Conservation (phyloP, 2,113 vertebrate genomes). For the Elachura formosa region DNA sequence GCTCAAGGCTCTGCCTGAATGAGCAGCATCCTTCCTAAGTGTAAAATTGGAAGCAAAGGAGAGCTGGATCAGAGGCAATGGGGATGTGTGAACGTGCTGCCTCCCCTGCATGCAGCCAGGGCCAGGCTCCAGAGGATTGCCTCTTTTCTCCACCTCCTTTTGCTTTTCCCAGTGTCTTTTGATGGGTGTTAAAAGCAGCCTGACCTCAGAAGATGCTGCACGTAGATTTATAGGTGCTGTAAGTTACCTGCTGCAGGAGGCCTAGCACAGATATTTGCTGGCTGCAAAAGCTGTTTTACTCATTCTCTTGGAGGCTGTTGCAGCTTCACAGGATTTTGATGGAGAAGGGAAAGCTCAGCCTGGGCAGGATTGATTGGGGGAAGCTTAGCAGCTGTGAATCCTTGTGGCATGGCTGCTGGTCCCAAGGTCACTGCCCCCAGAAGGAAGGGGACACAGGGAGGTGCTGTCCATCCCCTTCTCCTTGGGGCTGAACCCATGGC, state of each 20-base stretch:
- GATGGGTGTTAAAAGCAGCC: background rate
- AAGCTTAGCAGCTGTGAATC: background rate
- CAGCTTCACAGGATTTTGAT: background rate
- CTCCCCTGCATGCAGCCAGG: background rate
- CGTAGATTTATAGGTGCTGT: background rate
- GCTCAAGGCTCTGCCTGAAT: background rate
- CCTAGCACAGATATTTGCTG: background rate
- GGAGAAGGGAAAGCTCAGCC: background rate
- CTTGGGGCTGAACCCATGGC: rapidly evolving
- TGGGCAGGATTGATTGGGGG: background rate
- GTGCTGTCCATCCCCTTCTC: background rate
- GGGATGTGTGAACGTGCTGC: rapidly evolving
- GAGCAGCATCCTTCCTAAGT: background rate
- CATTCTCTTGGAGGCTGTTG: background rate
- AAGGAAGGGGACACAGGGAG: background rate
- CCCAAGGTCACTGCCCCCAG: rapidly evolving
- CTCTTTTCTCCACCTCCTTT: background rate
- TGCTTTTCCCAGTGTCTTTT: background rate
- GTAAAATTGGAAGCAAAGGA: background rate
- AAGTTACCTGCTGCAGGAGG: background rate
- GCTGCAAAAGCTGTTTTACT: background rate
- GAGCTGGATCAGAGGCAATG: rapidly evolving
- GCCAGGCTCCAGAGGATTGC: rapidly evolving
- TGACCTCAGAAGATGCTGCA: background rate
- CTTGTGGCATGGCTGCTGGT: background rate